Percentiles rank a stretch among this genome's conserved stretches.
These are phyloP conservation scores for Tachyglossus aculeatus DNA, from an alignment of 2,797 vertebrate species.

Conservation along the genomic window DNA sequence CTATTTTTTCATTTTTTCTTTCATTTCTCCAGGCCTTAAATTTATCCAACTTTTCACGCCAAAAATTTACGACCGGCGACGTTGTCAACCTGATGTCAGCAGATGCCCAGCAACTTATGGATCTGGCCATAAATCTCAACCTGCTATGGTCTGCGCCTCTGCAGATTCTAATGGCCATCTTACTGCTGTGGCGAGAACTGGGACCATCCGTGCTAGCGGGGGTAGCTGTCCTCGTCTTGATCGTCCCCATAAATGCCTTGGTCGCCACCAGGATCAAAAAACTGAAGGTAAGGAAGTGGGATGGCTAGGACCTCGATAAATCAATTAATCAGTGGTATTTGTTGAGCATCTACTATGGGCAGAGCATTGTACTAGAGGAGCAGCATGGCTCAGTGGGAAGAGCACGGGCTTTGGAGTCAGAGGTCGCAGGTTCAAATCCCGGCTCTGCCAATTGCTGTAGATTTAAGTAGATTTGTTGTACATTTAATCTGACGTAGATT, in stretches of 20 bases:
- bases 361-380: too few relatives aligned
- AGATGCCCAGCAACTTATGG: constrained; percentile 69
- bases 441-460: too few relatives aligned
- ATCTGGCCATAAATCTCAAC: constrained; percentile 58
- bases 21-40: constrained; percentile 60
- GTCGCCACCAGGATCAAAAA: constrained; percentile 61
- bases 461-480: too few relatives aligned
- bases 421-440: too few relatives aligned
- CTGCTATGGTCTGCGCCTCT: constrained; percentile 70
- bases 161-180: constrained; percentile 60
- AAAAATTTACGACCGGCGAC: constrained; percentile 55
- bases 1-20: constrained; percentile 5
- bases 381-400: too few relatives aligned
- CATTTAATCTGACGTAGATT: too few relatives aligned
- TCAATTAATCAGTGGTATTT: too few relatives aligned
- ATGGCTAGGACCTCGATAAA: too few relatives aligned
- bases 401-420: too few relatives aligned
- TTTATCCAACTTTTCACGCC: constrained; percentile 55
- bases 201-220: constrained; percentile 63
- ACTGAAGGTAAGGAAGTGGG: constrained; percentile 66
- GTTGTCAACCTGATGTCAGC: constrained; percentile 66
- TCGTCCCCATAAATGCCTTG: constrained; percentile 63
- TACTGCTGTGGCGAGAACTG: constrained; percentile 72
- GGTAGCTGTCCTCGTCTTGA: constrained; percentile 60
- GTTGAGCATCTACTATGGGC: too few relatives aligned